These are phyloP conservation scores for Premnoplex brunnescens DNA, from an alignment of 2,797 vertebrate species.

Conservation along the genomic window DNA sequence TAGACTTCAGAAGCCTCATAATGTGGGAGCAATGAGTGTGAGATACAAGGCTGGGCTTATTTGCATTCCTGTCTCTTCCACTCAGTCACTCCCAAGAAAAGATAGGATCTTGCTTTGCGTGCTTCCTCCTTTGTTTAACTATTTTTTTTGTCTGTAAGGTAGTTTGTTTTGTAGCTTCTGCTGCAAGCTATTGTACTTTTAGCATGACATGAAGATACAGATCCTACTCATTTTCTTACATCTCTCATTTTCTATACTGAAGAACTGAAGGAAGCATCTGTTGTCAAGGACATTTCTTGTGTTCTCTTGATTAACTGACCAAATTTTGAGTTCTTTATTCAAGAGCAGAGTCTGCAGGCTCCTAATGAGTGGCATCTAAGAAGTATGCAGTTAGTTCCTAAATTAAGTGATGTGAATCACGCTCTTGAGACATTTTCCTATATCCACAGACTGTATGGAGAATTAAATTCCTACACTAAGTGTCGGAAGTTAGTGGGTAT, in stretches of 20 bases:
- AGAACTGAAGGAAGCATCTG: background rate
- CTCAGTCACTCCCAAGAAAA: background rate
- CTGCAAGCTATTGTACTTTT: background rate
- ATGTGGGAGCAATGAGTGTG: background rate
- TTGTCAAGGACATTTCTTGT: background rate
- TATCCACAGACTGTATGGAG: background rate
- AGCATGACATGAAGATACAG: background rate
- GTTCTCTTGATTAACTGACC: background rate
- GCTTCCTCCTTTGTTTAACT: background rate
- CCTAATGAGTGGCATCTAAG: background rate
- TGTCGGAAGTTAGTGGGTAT: background rate
- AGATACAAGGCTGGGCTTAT: background rate
- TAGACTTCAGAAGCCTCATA: background rate
- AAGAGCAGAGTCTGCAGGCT: background rate
- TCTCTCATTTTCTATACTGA: background rate
- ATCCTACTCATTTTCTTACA: background rate
- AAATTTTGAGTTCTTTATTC: constrained; percentile 16
- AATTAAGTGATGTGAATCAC: constrained; percentile 2
- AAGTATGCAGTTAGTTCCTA: background rate
- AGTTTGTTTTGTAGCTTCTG: background rate
- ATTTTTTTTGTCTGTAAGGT: background rate
- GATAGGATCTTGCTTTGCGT: background rate
- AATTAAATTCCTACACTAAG: background rate
- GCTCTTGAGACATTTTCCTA: background rate
- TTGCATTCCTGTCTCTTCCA: background rate